These are phyloP conservation scores for Rachycentron canadum DNA, from an alignment of 2,797 vertebrate species.

Conservation along the genomic window DNA sequence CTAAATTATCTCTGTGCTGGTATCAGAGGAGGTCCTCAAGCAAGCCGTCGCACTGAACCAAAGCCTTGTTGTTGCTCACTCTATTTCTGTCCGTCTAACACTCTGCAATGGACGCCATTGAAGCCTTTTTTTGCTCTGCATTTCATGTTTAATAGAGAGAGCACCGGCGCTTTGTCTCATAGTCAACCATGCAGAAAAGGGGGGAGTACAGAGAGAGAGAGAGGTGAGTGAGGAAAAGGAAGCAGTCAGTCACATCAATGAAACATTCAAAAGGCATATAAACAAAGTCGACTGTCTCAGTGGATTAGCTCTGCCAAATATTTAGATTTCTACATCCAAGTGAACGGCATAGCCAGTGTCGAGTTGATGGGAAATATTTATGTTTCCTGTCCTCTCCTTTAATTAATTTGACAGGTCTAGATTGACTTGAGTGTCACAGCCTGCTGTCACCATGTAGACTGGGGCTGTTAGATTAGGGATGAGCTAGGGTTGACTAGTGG, in stretches of 20 bases:
- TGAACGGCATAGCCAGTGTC: conserved; percentile 40
- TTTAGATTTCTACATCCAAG: conserved; percentile 73
- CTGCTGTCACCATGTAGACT: conserved; percentile 34
- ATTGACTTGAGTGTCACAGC: conserved; percentile 51
- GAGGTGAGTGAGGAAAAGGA: conserved; percentile 20
- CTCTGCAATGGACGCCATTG: conserved; percentile 44
- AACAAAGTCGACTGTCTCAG: conserved; percentile 71
- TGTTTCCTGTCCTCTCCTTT: conserved; percentile 68
- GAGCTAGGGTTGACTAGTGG: conserved; percentile 32
- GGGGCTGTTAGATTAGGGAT: conserved; percentile 58
- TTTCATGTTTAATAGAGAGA: conserved; percentile 75
- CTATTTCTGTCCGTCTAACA: conserved; percentile 43
- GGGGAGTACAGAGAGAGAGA: background rate
- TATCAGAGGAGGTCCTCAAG: conserved; percentile 69
- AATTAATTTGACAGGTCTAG: conserved; percentile 70
- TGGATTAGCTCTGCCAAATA: conserved; percentile 69
- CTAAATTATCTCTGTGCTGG: conserved; percentile 67
- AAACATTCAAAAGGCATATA: conserved; percentile 78
- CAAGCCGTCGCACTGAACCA: conserved; percentile 60
- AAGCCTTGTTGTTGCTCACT: conserved; percentile 60
- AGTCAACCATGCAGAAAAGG: conserved; percentile 57
- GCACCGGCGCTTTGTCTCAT: conserved; percentile 65
- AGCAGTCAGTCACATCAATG: conserved; percentile 75
- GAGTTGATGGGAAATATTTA: conserved; percentile 68
- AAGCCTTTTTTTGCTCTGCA: conserved; percentile 47